Evolutionary conservation across 2,113 vertebrate genomes (phyloP), one percentile per base, ranked within the genome.

Genomic region (Pterophyllum scalare): DNA sequence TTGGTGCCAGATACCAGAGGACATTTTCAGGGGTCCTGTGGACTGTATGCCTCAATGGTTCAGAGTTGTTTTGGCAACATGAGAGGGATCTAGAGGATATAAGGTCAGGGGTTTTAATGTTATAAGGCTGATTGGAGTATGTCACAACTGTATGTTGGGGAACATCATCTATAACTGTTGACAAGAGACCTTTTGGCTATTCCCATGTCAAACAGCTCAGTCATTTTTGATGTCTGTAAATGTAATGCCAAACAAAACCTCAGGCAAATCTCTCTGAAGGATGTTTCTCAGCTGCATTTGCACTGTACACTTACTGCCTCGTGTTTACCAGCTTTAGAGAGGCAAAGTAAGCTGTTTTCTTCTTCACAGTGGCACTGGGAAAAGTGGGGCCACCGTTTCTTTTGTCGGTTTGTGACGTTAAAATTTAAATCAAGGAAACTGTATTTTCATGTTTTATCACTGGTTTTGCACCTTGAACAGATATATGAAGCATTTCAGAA

Each of bases 231-330:
- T 83, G 85, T 87, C 67, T 92, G 59, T 24, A 83, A 87, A 87
- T 90, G 74, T 89, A 91, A 87, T 92, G 89, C 88, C 88, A 94
- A 75, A 87, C 58, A 75, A 79, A 91, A 88, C 92, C 88, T 83
- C 64, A 17, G 83, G 91, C 88, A 52, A 75, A 59, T 75, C 13
- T 89, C 40, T 84, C 19, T 87, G 84, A 89, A 85, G 38, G 75
- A 92, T 87, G 80, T 90, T 85, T 89, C 80, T 77, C 88, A 91
- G 91, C 88, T 86, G 87, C 46, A 82, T 64, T 83, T 60, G 31
- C 46, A 88, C 72, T 86, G 74, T 77, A 84, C 75, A 78, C 80
- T 59, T 19, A 22, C 49, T 10, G 11, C 33, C 35, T 70, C 12
- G 28, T 79, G 77, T 80, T 85, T 62, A 86, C 85, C 75, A 85